Evolutionary conservation across 1,140 invertebrate species (phyloP).

Genomic region (Acarapis woodi): DNA sequence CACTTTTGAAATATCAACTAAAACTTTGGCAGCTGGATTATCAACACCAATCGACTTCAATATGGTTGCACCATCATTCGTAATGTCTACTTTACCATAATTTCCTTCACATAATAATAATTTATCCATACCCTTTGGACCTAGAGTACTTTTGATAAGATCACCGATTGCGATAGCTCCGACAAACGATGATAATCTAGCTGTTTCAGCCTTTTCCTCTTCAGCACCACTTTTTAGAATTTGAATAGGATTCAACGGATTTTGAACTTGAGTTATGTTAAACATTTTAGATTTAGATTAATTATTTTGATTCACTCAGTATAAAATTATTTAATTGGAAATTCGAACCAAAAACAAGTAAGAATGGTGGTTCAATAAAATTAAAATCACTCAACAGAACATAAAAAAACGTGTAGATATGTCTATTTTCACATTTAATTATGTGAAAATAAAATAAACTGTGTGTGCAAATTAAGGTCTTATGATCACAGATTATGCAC

Average conservation of each 20-base stretch:
- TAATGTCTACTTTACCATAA: conserved; percentile 67
- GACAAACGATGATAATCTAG: conserved; percentile 64
- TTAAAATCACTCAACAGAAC: too few species aligned
- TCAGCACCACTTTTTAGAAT: conserved; percentile 82
- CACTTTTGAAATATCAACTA: conserved; percentile 28
- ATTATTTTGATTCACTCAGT: too few species aligned
- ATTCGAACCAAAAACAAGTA: too few species aligned
- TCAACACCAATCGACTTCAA: conserved; percentile 85
- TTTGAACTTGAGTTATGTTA: too few species aligned
- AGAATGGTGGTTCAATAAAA: too few species aligned
- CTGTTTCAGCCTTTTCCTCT: conserved; percentile 72
- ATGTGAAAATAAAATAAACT: too few species aligned
- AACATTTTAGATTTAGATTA: too few species aligned
- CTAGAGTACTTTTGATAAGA: conserved; percentile 85
- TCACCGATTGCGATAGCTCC: conserved; percentile 96
- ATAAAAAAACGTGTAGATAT: too few species aligned
- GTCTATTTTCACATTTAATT: too few species aligned
- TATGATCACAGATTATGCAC: too few species aligned
- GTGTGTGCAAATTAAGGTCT: too few species aligned
- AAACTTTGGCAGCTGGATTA: conserved; percentile 92
- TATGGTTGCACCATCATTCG: conserved; percentile 98
- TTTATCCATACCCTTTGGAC: conserved; percentile 99
- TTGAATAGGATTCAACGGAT: conserved; percentile 67
- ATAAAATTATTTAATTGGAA: too few species aligned
- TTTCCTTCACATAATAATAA: conserved; percentile 63